Conservation (phyloP, 2,888 invertebrate species). For the Drosophila differens region DNA sequence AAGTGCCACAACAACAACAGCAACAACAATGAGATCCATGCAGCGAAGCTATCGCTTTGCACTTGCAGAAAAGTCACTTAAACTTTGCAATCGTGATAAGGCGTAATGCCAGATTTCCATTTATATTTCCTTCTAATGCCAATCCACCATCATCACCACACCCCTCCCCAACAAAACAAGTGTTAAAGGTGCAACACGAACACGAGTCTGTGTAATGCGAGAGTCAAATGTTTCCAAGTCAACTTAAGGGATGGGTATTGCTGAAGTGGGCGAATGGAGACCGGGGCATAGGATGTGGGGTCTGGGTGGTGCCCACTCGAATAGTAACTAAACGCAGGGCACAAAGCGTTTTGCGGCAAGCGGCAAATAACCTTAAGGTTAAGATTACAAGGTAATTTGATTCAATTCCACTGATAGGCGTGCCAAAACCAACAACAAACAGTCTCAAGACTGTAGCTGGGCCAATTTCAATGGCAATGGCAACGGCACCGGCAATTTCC, state of each 20-base stretch:
- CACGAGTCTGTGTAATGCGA: constrained; percentile 41
- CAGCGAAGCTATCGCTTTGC: constrained; percentile 60
- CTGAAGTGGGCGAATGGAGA: background rate
- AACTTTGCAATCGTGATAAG: constrained; percentile 83
- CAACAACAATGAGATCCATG: constrained; percentile 17
- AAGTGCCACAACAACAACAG: constrained; percentile 33
- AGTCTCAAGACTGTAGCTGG: constrained; percentile 31
- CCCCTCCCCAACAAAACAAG: constrained; percentile 44
- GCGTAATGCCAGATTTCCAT: constrained; percentile 83
- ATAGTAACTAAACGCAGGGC: constrained; percentile 77
- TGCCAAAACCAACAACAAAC: constrained; percentile 67
- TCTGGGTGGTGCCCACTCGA: constrained; percentile 46
- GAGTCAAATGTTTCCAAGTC: constrained; percentile 48
- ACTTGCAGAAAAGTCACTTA: constrained; percentile 81
- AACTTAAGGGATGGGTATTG: constrained; percentile 4
- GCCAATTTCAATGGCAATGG: constrained; percentile 58
- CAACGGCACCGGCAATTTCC: constrained; percentile 58
- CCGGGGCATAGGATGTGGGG: background rate
- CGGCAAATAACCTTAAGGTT: constrained; percentile 85
- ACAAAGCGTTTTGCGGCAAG: constrained; percentile 74
- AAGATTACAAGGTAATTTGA: constrained; percentile 86
- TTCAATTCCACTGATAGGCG: constrained; percentile 85
- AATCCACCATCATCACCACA: background rate
- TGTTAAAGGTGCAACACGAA: constrained; percentile 67
- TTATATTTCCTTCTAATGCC: constrained; percentile 59